phyloP scores from a whole-genome alignment of 2,113 vertebrate genomes.

The Tachysurus fulvidraco region DNA sequence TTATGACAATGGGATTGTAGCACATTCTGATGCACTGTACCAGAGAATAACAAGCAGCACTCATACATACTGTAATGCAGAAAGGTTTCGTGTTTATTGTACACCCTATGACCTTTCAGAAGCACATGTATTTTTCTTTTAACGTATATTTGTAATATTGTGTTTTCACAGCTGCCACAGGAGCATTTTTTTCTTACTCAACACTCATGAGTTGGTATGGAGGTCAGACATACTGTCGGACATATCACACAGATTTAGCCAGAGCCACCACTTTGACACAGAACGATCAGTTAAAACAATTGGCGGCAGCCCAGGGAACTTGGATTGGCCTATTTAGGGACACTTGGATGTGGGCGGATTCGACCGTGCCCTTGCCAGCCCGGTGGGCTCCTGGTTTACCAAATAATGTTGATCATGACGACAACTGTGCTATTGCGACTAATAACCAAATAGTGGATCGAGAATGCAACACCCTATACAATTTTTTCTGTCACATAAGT shows the following conservation, averaged over 20 bases:
- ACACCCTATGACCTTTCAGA: background rate
- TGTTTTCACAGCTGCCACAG: background rate
- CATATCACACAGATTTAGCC: slow-evolving; percentile 9
- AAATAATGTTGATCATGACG: background rate
- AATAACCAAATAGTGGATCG: background rate
- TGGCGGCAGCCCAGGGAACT: background rate
- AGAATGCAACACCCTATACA: background rate
- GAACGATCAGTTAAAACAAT: background rate
- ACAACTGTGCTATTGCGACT: background rate
- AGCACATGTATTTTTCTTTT: background rate
- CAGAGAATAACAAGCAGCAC: background rate
- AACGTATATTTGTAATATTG: background rate
- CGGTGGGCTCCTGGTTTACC: background rate
- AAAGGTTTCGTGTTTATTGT: background rate
- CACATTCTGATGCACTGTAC: background rate
- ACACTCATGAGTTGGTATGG: background rate
- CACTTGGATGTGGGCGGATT: slow-evolving; percentile 34
- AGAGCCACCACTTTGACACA: background rate
- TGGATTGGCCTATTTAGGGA: slow-evolving; percentile 36
- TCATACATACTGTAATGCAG: background rate
- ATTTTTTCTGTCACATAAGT: background rate
- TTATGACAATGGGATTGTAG: background rate
- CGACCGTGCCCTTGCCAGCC: background rate
- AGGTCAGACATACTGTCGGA: slow-evolving; percentile 22
- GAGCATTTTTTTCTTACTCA: background rate